Percentiles rank a stretch among this genome's conserved stretches.
Evolutionary conservation across 2,113 vertebrate genomes (phyloP).

Genomic region (Lutjanus erythropterus): DNA sequence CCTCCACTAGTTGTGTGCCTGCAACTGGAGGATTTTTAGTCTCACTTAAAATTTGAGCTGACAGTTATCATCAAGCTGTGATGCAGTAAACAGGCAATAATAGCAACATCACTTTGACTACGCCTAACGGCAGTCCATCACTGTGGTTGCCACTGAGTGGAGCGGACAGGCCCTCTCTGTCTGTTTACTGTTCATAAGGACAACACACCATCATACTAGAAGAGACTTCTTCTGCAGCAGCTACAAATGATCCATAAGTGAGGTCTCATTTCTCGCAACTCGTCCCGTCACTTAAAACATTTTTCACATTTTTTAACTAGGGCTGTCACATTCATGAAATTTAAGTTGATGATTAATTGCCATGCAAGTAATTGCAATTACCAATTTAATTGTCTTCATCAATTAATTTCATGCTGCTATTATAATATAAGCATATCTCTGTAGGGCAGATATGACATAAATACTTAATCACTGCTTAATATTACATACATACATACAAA

Average conservation of each 20-base stretch:
- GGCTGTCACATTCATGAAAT: too few relatives aligned
- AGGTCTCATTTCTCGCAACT: background rate
- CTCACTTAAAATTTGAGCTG: background rate
- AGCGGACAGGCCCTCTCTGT: background rate
- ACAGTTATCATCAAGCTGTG: background rate
- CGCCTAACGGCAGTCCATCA: background rate
- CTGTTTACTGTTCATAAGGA: conserved; percentile 17
- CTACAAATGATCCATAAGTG: background rate
- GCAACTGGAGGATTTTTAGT: background rate
- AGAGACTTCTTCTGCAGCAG: background rate
- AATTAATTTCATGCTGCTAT: too few relatives aligned
- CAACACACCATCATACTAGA: background rate
- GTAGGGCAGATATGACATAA: too few relatives aligned
- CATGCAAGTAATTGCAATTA: too few relatives aligned
- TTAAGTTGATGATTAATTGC: too few relatives aligned
- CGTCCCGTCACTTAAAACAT: background rate
- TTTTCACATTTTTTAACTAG: too few relatives aligned
- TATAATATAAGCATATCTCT: too few relatives aligned
- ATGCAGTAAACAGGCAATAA: conserved; percentile 8
- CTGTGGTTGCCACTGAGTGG: background rate
- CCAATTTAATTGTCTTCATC: too few relatives aligned
- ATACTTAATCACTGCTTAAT: too few relatives aligned
- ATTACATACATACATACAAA: too few relatives aligned
- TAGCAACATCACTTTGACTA: conserved; percentile 4
- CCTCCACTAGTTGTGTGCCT: background rate